Evolutionary conservation across 2,797 vertebrate genomes (phyloP).

Genomic region (Esox lucius): DNA sequence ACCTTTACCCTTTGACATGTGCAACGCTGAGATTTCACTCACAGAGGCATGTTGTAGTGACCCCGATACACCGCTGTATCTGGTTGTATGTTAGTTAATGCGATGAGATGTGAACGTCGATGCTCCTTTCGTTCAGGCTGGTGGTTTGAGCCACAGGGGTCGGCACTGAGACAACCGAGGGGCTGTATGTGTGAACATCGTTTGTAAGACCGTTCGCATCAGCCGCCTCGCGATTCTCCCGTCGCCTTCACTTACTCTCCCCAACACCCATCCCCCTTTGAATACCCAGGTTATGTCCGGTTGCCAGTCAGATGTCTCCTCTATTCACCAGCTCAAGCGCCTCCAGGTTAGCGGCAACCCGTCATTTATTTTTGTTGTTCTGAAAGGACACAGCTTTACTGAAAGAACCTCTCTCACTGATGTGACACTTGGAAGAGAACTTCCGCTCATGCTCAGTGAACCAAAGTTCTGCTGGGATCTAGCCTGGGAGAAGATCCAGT

Average conservation of each 20-base stretch:
- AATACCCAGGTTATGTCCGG: neutral
- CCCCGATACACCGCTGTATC: neutral
- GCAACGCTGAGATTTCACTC: neutral
- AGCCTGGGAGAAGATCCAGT: neutral
- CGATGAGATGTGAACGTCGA: neutral
- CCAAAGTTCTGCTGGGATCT: slow-evolving; percentile 7
- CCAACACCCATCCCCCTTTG: neutral
- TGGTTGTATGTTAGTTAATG: neutral
- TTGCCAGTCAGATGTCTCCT: too few relatives aligned
- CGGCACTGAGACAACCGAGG: neutral
- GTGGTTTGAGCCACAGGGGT: neutral
- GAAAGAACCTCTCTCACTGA: neutral
- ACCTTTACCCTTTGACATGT: neutral
- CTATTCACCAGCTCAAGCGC: neutral
- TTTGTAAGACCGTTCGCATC: neutral
- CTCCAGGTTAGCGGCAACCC: neutral
- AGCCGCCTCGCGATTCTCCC: neutral
- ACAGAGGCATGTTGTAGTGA: neutral
- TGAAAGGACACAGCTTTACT: neutral
- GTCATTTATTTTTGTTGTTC: neutral
- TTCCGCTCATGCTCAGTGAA: slow-evolving; percentile 22
- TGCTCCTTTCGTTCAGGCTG: neutral
- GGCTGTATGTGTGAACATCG: neutral
- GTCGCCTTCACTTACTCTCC: neutral
- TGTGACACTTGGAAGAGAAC: slow-evolving; percentile 4